phyloP scores from a whole-genome alignment of 2,888 invertebrate species.

The Hedychridium roseum region DNA sequence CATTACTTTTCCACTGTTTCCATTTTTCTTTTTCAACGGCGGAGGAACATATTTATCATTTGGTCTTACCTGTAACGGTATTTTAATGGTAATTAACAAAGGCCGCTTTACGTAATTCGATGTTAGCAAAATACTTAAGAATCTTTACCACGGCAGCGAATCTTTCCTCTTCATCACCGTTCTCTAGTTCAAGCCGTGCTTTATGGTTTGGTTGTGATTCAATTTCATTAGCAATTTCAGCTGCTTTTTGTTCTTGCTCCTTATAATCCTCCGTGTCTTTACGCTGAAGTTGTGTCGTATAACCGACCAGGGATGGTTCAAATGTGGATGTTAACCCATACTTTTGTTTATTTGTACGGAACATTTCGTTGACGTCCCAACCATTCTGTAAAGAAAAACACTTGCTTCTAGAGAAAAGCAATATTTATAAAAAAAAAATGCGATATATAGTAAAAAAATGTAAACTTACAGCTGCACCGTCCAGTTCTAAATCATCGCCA shows the following conservation, averaged over 20 bases:
- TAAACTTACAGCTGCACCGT: constrained; percentile 70
- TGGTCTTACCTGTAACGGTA: constrained; percentile 48
- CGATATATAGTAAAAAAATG: constrained; percentile 3
- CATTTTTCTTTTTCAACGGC: constrained; percentile 80
- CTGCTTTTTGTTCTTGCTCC: constrained; percentile 86
- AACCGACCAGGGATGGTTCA: constrained; percentile 89
- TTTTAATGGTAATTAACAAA: no score
- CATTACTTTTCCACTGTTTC: constrained; percentile 72
- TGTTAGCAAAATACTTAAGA: no score
- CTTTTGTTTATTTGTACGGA: constrained; percentile 87
- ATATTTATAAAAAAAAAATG: no score
- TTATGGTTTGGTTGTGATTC: constrained; percentile 86
- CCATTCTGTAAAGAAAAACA: constrained; percentile 71
- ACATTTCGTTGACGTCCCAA: constrained; percentile 98
- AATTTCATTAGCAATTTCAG: constrained; percentile 91
- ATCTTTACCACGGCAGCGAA: constrained; percentile 80
- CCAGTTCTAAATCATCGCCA: constrained; percentile 75
- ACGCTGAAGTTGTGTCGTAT: constrained; percentile 87
- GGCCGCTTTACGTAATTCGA: no score
- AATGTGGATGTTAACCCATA: constrained; percentile 94
- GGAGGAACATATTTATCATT: constrained; percentile 78
- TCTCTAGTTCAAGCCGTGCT: constrained; percentile 85
- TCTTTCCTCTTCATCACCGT: constrained; percentile 89
- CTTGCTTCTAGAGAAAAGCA: background rate
- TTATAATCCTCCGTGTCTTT: constrained; percentile 88